A percentile compares a stretch with the other conserved stretches of the same genome.
Conservation (phyloP, 2,113 vertebrate species). For the Acinonyx jubatus region DNA sequence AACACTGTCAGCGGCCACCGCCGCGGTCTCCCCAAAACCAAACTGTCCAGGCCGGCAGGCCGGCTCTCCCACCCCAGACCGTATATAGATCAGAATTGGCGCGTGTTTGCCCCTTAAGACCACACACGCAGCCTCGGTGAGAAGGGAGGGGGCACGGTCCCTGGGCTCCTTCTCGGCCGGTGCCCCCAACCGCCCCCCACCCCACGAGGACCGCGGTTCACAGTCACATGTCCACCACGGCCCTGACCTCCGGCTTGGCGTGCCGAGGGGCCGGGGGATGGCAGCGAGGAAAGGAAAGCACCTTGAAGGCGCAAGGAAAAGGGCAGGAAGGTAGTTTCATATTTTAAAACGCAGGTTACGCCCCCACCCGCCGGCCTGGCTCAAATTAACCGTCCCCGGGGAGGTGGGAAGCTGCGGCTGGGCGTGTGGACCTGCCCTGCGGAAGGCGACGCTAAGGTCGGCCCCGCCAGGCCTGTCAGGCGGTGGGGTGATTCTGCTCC, state of each 20-base stretch:
- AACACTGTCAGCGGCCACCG: rapidly evolving
- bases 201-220: rapidly evolving
- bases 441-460: neutral
- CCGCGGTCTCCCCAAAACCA: neutral
- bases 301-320: neutral
- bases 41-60: too few relatives aligned
- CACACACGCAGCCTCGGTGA: neutral
- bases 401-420: neutral
- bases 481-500: neutral
- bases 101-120: neutral
- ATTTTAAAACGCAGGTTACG: neutral
- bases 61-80: neutral
- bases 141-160: too few relatives aligned
- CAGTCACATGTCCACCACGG: rapidly evolving
- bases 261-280: neutral
- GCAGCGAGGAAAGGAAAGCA: neutral
- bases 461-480: neutral
- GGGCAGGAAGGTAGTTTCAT: neutral
- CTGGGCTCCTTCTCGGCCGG: neutral
- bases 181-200: neutral
- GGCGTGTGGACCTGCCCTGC: neutral
- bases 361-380: neutral
- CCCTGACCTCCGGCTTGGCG: neutral
- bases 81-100: rapidly evolving
- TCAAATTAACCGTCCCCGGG: neutral